phyloP scores from a whole-genome alignment of 35 echinoderm and acorn worm species.

The Heliocidaris tuberculata region DNA sequence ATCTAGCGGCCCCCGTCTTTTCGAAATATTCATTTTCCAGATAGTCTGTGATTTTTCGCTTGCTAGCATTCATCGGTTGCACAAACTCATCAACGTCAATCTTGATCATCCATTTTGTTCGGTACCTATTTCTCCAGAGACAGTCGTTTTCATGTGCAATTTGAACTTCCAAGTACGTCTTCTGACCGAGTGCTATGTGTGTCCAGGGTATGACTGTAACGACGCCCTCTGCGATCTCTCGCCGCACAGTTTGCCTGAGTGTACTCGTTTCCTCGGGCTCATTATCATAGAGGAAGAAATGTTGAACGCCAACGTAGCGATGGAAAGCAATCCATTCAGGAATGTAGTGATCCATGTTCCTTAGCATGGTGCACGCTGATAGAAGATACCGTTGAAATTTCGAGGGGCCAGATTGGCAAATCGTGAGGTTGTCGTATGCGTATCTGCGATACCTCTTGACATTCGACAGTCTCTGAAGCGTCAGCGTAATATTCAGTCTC shows the following conservation, averaged over 20 bases:
- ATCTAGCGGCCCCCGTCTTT: constrained; percentile 45
- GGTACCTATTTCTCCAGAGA: constrained; percentile 76
- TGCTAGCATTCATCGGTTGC: constrained; percentile 75
- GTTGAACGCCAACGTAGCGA: constrained; percentile 72
- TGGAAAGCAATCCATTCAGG: constrained; percentile 79
- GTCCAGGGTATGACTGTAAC: constrained; percentile 86
- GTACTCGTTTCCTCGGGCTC: constrained; percentile 45
- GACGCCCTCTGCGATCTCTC: constrained; percentile 61
- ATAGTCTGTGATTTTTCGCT: constrained; percentile 62
- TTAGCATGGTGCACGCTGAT: constrained; percentile 82
- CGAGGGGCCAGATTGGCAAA: constrained; percentile 62
- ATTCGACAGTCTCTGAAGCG: constrained; percentile 31
- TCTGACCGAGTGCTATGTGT: constrained; percentile 55
- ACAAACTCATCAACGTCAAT: constrained; percentile 88
- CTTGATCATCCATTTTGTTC: constrained; percentile 85
- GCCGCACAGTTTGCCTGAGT: constrained; percentile 52
- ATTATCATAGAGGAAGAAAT: constrained; percentile 84
- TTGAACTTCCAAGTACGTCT: constrained; percentile 85
- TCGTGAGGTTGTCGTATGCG: constrained; percentile 68
- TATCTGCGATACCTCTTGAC: constrained; percentile 43
- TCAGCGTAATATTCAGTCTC: constrained; percentile 47
- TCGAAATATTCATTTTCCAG: constrained; percentile 31
- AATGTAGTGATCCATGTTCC: constrained; percentile 64
- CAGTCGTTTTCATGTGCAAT: constrained; percentile 97
- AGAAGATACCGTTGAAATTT: constrained; percentile 51